Evolutionary conservation across 1,140 invertebrate species (phyloP).

Genomic region (Zaprionus camerounensis): DNA sequence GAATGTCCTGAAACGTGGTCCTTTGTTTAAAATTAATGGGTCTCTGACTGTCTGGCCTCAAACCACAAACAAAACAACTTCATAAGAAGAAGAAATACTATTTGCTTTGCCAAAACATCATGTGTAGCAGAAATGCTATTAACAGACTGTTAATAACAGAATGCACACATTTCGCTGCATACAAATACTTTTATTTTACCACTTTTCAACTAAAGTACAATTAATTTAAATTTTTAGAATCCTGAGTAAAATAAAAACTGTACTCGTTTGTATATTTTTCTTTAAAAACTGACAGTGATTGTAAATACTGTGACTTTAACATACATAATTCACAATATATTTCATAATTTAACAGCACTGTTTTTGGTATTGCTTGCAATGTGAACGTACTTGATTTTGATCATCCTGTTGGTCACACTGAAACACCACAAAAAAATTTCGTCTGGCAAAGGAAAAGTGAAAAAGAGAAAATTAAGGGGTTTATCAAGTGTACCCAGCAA

Average conservation of each 20-base stretch:
- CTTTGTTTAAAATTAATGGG: slow-evolving; percentile 75
- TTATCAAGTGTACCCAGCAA: slow-evolving; percentile 27
- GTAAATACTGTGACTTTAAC: slow-evolving; percentile 1
- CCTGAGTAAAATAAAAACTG: not conserved
- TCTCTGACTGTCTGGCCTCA: slow-evolving; percentile 68
- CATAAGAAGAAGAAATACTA: slow-evolving; percentile 10
- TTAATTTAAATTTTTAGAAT: no score
- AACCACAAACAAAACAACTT: slow-evolving; percentile 64
- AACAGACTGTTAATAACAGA: slow-evolving; percentile 11
- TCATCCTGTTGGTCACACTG: slow-evolving; percentile 31
- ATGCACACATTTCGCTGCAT: not conserved
- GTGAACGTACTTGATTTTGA: slow-evolving; percentile 12
- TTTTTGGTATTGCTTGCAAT: slow-evolving; percentile 11
- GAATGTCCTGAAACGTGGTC: slow-evolving; percentile 77
- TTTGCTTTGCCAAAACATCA: not conserved
- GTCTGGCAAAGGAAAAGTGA: slow-evolving; percentile 71
- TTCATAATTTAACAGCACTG: slow-evolving; percentile 1
- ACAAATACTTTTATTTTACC: not conserved
- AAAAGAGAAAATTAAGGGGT: slow-evolving; percentile 68
- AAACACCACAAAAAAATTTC: slow-evolving; percentile 52
- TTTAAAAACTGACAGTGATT: not conserved
- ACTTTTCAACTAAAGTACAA: no score
- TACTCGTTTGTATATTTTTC: not conserved
- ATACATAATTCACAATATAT: slow-evolving; percentile 19
- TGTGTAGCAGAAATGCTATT: slow-evolving; percentile 10